Percentiles rank a stretch among this genome's conserved stretches.
Conservation (phyloP, 1,140 invertebrate species). For the Drosophila elegans region DNA sequence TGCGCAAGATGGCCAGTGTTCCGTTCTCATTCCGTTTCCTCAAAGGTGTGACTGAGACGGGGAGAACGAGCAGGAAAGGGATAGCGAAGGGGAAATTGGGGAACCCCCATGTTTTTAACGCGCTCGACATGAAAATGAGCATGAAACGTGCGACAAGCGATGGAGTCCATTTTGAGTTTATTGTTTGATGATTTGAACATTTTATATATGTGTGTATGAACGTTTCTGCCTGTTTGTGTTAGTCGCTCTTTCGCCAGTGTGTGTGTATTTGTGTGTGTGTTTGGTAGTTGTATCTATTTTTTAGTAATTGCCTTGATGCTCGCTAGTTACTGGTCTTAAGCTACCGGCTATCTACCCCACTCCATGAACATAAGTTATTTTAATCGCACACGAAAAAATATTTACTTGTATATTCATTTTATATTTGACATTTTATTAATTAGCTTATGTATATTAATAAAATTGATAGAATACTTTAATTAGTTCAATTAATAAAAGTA, state of each 20-base stretch:
- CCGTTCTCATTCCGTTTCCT: slow-evolving; percentile 57
- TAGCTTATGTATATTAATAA: no score
- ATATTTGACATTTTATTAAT: neutral
- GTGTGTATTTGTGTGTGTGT: slow-evolving; percentile 21
- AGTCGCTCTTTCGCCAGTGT: slow-evolving; percentile 8
- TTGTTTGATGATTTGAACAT: slow-evolving; percentile 85
- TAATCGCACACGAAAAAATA: slow-evolving; percentile 33
- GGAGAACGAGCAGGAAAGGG: slow-evolving; percentile 11
- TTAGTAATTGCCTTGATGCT: slow-evolving; percentile 66
- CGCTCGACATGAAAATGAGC: slow-evolving; percentile 84
- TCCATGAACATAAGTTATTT: slow-evolving; percentile 40
- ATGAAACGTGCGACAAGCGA: slow-evolving; percentile 82
- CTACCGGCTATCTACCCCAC: slow-evolving; percentile 1
- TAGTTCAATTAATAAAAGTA: no score
- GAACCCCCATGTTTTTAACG: slow-evolving; percentile 66
- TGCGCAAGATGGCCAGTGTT: slow-evolving; percentile 76
- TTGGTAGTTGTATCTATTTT: slow-evolving; percentile 63
- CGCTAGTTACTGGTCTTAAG: slow-evolving; percentile 62
- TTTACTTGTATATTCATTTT: neutral
- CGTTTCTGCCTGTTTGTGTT: slow-evolving; percentile 18
- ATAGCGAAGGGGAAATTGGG: slow-evolving; percentile 36
- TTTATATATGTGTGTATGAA: slow-evolving; percentile 73
- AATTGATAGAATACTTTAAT: no score
- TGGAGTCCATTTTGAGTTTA: slow-evolving; percentile 85
- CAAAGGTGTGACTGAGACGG: slow-evolving; percentile 36